Evolutionary conservation across 2,113 vertebrate genomes (phyloP).

Genomic region (Corythaixoides concolor): DNA sequence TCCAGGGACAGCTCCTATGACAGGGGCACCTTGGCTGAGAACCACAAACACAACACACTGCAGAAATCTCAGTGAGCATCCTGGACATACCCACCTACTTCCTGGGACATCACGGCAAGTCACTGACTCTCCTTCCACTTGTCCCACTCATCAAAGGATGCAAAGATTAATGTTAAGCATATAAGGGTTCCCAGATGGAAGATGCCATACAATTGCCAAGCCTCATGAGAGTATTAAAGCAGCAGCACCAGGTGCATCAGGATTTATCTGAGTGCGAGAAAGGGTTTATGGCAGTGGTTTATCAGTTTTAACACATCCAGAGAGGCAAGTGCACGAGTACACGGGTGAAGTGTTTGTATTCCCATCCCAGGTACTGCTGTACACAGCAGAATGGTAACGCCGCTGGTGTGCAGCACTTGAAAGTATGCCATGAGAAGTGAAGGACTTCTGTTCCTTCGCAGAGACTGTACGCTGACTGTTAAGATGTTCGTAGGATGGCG

Average conservation of each 20-base stretch:
- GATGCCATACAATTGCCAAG: background rate
- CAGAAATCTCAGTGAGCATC: background rate
- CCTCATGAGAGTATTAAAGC: background rate
- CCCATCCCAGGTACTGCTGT: background rate
- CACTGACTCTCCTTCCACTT: background rate
- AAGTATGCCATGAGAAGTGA: background rate
- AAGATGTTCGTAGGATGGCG: background rate
- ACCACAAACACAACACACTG: background rate
- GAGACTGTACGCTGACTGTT: background rate
- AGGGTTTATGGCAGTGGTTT: background rate
- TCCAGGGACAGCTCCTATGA: background rate
- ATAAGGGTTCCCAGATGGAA: background rate
- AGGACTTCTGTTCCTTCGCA: background rate
- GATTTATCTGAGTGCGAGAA: background rate
- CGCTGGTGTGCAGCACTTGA: background rate
- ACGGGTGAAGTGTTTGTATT: background rate
- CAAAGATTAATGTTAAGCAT: background rate
- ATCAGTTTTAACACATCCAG: background rate
- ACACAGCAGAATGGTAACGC: background rate
- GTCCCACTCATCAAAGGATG: background rate
- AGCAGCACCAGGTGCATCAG: background rate
- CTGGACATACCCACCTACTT: background rate
- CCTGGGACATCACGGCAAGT: background rate
- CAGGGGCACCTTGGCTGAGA: background rate
- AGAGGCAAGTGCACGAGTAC: background rate